Evolutionary conservation across 1,140 invertebrate species (phyloP), one percentile per base, ranked within the genome.

Genomic region (Drosophila biarmipes): DNA sequence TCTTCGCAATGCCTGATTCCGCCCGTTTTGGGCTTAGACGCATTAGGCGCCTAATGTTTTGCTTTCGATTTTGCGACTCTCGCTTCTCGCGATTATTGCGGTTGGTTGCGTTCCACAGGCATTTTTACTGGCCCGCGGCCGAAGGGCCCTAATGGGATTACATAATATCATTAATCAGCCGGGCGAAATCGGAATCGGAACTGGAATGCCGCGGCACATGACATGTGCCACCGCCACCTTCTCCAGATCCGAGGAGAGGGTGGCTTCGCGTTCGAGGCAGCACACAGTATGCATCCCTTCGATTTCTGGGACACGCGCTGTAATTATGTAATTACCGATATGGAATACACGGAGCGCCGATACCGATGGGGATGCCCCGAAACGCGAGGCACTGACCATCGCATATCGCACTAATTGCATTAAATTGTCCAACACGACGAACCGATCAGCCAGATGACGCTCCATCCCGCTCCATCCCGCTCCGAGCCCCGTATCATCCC

Each of bases 371-470:
- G 48, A 55, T 21, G 56, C 45, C 61, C 53, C 24, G 31, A 35
- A 14, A 43, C 17, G 21, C 19, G 8, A 29, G 17, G 21, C 66
- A 51, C 49, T 63, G 48, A 62, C 67, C 68, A 55, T 59, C 54
- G 54, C 76, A 64, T 86, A 86, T 86, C 78, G 58, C 75, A 87
- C 82, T 87, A 87, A 87, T 87, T 87, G 84, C 84, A 87, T 87
- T 87, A 87, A 87, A 87, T 87, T 87, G 82, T 76, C 73, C 69
- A 73, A 72, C 78, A 82, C 80, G 78, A 29, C 27, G 29, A 42
- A 34, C 15, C 29, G 64, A 69, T 63, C 76, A 75, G 56, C 78
- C 82, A 82, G 84, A 73, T 82, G 84, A 81, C 82, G 75, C 61
- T 68, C 0, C 6, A 27, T 1, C 1, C 24, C 24, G 24, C 5